Evolutionary conservation across 2,888 invertebrate species (phyloP).

Genomic region (Himalopsyche tibetana): DNA sequence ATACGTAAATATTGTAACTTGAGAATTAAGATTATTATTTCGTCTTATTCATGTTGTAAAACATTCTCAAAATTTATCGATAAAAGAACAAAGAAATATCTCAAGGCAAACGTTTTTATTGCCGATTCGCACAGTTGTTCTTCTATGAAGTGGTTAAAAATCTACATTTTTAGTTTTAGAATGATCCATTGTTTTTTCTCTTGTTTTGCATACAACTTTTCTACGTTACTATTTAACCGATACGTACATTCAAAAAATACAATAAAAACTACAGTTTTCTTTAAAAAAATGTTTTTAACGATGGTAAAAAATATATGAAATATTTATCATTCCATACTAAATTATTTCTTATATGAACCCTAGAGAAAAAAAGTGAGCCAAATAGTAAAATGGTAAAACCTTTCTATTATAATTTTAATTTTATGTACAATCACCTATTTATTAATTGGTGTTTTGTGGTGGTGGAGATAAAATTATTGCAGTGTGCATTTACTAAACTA

Average conservation of each 20-base stretch:
- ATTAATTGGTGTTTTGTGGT: too few relatives aligned
- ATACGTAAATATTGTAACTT: slow-evolving; percentile 42
- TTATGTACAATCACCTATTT: too few relatives aligned
- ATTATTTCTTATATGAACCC: too few relatives aligned
- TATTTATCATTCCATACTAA: too few relatives aligned
- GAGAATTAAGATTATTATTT: slow-evolving; percentile 36
- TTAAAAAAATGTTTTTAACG: too few relatives aligned
- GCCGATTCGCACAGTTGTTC: slow-evolving; percentile 13
- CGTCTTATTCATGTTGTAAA: slow-evolving; percentile 2
- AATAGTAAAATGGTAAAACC: too few relatives aligned
- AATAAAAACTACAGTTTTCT: background rate
- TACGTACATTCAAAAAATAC: background rate
- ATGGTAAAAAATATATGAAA: too few relatives aligned
- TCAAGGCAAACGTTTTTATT: slow-evolving; percentile 27
- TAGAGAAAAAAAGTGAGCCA: too few relatives aligned
- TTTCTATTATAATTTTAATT: too few relatives aligned
- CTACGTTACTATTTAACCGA: background rate
- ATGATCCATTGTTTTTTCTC: background rate
- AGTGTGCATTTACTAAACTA: too few relatives aligned
- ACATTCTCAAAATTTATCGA: slow-evolving; percentile 27
- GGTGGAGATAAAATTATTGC: too few relatives aligned
- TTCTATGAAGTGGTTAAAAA: background rate
- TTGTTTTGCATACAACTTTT: background rate
- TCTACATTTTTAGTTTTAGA: background rate
- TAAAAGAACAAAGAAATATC: slow-evolving; percentile 14